Base-by-base conservation (phyloP, 2,888 invertebrate species). In the Diplolepis rosae region DNA sequence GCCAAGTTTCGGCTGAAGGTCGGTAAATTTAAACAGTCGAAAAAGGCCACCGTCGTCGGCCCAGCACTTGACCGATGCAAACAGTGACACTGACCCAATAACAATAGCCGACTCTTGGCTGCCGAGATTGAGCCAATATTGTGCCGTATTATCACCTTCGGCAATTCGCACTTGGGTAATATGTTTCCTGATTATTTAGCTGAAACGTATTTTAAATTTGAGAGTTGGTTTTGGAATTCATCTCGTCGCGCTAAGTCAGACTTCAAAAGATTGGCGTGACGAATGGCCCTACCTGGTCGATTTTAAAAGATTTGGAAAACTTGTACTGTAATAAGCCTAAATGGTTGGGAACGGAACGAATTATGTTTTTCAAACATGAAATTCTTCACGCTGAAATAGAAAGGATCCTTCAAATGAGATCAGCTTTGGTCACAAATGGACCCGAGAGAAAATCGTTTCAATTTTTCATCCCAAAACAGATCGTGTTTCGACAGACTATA, bases 321-420 rank as follows among this genome's bases (percentile, higher is more conserved):
- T 22, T 56, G 32, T 61, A 39, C 35, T 39, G 39, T 61, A 39
- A 61, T 61, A 39, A n/a, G 39, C 7, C 24, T 39, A 61, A 61
- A 61, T 61, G 18, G 68, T 24, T 61, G 61, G 66, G 65, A 74
- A 72, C 76, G 82, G 79, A 83, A 83, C 83, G 78, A 84, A 82
- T 83, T 77, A 78, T 77, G 80, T 79, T 83, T 83, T 73, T 70
- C 77, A 79, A 82, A 82, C 79, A 82, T 72, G 74, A 69, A 71
- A 77, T 82, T 71, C 73, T 68, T 79, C 75, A 73, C 48, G 68
- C 73, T 50, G 52, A 61, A 52, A n/a, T 22, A 42, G 66, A 56
- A 66, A 56, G 73, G 42, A 51, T 30, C 24, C 39, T 39, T 39
- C 30, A 52, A 51, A 27, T 51, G 39, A 42, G 35, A 66, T 27